Base-by-base conservation (phyloP, 1,140 invertebrate genomes). In the Rhyzopertha dominica region DNA sequence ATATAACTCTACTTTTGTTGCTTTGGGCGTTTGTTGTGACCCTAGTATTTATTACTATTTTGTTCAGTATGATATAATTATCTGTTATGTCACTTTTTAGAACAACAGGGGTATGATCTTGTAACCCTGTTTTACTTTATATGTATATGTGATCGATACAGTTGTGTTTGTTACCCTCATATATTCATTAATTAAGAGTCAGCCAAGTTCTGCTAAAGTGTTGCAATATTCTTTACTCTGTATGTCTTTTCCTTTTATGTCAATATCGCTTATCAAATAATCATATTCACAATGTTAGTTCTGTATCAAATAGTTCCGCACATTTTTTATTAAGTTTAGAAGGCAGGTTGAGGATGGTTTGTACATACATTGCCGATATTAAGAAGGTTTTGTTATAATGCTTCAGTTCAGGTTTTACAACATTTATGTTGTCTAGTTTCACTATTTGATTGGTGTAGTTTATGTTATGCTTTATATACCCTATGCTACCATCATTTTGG, bases 101-200 rank as follows among this genome's bases (percentile, higher is more conserved):
- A 28, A 40, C 14, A 3, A 40, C 14, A 17, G 38, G 25, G 17
- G 14, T 16, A 14, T 28, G 24, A 40, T 28, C 13, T 40, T 40
- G 16, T 12, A 10, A 13, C 5, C 29, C 23, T 24, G 22, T 12
- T 10, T 29, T n/a, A 28, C 16, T 40, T 40, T 40, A 28, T 10
- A 40, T 13, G 20, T 28, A 40, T 28, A 40, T 40, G 19, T 40
- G 38, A n/a, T 40, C 38, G 17, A 40, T 9, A 26, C 38, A 40
- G 24, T 40, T 10, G 26, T 10, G 8, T 16, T 26, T 40, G 38
- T 40, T 26, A 40, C 38, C 29, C 38, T 16, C 16, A 26, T 40
- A 26, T 40, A 40, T 10, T 40, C 22, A 25, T 40, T 40, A 16
- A 29, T 40, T 12, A 26, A 40, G 9, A 26, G 9, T 17, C 26